Conservation (phyloP, 2,888 invertebrate species). For the Amiota mariae region DNA sequence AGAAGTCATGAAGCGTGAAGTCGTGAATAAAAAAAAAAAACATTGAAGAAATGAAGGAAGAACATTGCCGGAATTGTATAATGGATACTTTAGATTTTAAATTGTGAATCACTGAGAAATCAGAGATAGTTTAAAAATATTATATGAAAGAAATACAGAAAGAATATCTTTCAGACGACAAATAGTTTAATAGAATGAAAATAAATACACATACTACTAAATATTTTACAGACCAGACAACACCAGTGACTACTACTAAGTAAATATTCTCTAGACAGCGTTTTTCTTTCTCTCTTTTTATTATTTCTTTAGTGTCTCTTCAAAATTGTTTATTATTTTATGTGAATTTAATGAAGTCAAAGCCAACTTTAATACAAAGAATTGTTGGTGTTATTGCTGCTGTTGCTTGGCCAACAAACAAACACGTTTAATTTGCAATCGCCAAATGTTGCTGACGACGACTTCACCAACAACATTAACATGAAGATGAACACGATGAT, state of each 20-base stretch:
- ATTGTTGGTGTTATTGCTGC: not conserved
- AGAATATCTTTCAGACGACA: constrained; percentile 23
- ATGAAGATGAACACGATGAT: too few relatives aligned
- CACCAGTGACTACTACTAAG: too few relatives aligned
- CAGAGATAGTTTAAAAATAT: too few relatives aligned
- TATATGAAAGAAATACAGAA: too few relatives aligned
- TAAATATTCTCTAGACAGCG: too few relatives aligned
- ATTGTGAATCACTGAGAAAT: too few relatives aligned
- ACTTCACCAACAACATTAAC: too few relatives aligned
- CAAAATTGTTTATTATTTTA: constrained; percentile 48
- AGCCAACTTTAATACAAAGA: constrained; percentile 34
- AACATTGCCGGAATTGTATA: too few relatives aligned
- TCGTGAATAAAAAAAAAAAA: not conserved
- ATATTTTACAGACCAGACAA: constrained; percentile 48
- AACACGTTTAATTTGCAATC: constrained; percentile 22
- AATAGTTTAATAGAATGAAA: not conserved
- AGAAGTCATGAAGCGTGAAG: constrained; percentile 36
- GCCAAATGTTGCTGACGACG: constrained; percentile 12
- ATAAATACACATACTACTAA: constrained; percentile 29
- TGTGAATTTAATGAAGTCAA: constrained; percentile 53
- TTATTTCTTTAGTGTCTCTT: too few relatives aligned
- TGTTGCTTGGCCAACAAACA: constrained; percentile 33
- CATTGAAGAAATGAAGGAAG: too few relatives aligned
- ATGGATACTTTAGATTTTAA: too few relatives aligned
- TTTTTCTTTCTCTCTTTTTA: too few relatives aligned